A percentile compares a stretch with the other conserved stretches of the same genome.
Evolutionary conservation across 2,113 vertebrate species (phyloP).

Genomic region (Oryctolagus cuniculus): mOryCun1.1 NC_091439.1:83471001-83471500

Average conservation of each 20-base stretch:
- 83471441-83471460: too few relatives aligned
- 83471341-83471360: background rate
- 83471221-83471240: constrained; percentile 99
- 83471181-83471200: constrained; percentile 99
- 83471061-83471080: constrained; percentile 51
- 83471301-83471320: constrained; percentile 29
- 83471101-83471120: constrained; percentile 94
- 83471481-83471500: background rate
- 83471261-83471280: constrained; percentile 95
- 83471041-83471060: constrained; percentile 62
- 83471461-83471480: background rate
- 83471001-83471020: background rate
- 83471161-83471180: constrained; percentile 99
- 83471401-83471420: background rate
- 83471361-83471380: background rate
- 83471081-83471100: constrained; percentile 79
- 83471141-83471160: constrained; percentile 99
- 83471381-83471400: constrained; percentile 24
- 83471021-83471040: background rate
- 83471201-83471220: constrained; percentile 98
- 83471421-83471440: background rate
- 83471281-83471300: constrained; percentile 62
- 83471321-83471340: background rate
- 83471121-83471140: constrained; percentile 99
- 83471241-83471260: constrained; percentile 97